Evolutionary conservation across 2,113 vertebrate genomes (phyloP).

Genomic region (Grallaria varia): DNA sequence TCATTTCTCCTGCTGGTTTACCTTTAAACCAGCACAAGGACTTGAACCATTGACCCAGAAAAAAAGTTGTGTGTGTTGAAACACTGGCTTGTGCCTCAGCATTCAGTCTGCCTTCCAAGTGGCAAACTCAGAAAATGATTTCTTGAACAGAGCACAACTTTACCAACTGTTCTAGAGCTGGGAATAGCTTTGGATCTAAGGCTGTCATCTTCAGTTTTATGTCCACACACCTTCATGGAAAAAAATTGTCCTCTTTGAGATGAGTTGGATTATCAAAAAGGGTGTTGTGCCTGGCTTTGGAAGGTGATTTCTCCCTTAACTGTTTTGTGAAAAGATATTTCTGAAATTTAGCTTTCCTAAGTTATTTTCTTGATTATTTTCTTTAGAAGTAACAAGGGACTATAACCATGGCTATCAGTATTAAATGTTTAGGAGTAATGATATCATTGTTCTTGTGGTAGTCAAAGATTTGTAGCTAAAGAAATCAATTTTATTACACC

Average conservation of each 20-base stretch:
- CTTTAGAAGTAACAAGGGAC: background rate
- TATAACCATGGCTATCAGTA: background rate
- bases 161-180: background rate
- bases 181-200: background rate
- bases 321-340: background rate
- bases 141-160: background rate
- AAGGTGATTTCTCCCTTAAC: background rate
- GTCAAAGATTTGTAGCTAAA: background rate
- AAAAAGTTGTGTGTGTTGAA: accelerated
- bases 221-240: background rate
- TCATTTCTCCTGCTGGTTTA: too few relatives aligned
- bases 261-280: background rate
- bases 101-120: background rate
- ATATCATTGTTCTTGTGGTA: background rate
- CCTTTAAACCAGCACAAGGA: too few relatives aligned
- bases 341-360: background rate
- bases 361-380: background rate
- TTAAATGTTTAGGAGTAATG: background rate
- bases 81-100: background rate
- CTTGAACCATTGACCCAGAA: background rate
- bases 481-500: background rate
- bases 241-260: background rate
- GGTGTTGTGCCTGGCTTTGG: background rate
- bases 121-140: background rate
- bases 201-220: background rate